Evolutionary conservation across 2,888 invertebrate genomes (phyloP).

Genomic region (Pilophorus perplexus): DNA sequence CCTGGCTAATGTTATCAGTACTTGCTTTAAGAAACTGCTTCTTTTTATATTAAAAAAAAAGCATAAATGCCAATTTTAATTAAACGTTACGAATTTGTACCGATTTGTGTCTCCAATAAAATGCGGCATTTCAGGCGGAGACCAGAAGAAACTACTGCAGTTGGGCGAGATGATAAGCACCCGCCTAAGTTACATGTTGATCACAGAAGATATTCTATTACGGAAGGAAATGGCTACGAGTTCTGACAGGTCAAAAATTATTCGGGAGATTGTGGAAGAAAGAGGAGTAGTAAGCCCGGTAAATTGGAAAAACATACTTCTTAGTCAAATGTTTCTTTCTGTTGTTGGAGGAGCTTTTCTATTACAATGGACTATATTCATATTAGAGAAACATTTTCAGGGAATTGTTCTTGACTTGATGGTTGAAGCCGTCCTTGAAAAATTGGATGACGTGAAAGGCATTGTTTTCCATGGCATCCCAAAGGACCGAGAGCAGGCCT

Average conservation of each 20-base stretch:
- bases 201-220: constrained; percentile 44
- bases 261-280: constrained; percentile 45
- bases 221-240: constrained; percentile 41
- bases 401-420: constrained; percentile 44
- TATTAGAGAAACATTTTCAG: constrained; percentile 38
- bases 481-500: constrained; percentile 43
- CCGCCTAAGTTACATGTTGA: constrained; percentile 33
- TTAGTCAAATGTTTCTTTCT: not conserved
- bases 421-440: constrained; percentile 42
- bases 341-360: too few species aligned
- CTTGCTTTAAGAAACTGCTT: too few species aligned
- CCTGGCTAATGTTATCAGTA: too few species aligned
- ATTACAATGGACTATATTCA: too few species aligned
- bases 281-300: constrained; percentile 43
- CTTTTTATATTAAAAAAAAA: too few species aligned
- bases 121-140: too few species aligned
- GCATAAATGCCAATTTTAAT: too few species aligned
- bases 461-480: constrained; percentile 46
- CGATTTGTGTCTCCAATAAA: too few species aligned
- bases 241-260: constrained; percentile 41
- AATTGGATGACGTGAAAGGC: constrained; percentile 44
- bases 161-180: constrained; percentile 19
- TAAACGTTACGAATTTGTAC: too few species aligned
- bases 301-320: too few species aligned
- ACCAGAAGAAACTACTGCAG: constrained; percentile 17